Base-by-base conservation (phyloP, 2,797 vertebrate species). In the Semaprochilodus insignis region DNA sequence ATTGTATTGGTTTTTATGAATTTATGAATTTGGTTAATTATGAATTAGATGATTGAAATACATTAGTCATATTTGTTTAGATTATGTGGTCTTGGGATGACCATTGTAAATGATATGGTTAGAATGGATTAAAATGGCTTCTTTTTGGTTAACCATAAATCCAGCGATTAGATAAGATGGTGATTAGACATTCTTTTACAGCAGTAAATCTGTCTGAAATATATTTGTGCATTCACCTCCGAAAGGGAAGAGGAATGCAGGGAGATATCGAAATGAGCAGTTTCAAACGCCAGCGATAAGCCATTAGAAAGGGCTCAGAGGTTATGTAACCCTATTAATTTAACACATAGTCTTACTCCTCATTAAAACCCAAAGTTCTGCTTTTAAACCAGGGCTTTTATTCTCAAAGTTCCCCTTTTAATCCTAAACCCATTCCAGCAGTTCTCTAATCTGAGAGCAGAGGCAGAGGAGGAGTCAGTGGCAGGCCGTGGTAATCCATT, bases 301-400 rank as follows among this genome's bases (percentile, higher is more conserved):
- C 21, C 76, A 80, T 78, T 86, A 82, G 82, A 83, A 77, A 83
- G 79, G 72, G 77, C 77, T 85, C 71, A 52, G 66, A n/a, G 60
- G 79, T 88, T 88, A 83, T 65, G 52, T 85, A 86, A 86, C 78
- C 71, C 62, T 85, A 80, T 86, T 83, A 74, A 65, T 85, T 85
- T 72, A 83, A 83, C 85, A 81, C 57, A 77, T 62, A 82, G 83
- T 77, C 75, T 85, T 85, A 82, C 77, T 80, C 78, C 83, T 82
- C 65, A 83, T 82, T 81, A 85, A 87, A 87, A 79, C 69, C 62
- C 83, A 79, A 83, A 82, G 74, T 82, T 89, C 57, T 85, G 83
- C 79, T 78, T 83, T 86, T 82, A 78, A 89, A 86, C 77, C 78
- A 63, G 59, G 80, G 70, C 77, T 85, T 86, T 87, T 81, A 82